These are phyloP conservation scores for Parauchenoglanis punctatus DNA, from an alignment of 2,797 vertebrate genomes.

Conservation along the genomic window DNA sequence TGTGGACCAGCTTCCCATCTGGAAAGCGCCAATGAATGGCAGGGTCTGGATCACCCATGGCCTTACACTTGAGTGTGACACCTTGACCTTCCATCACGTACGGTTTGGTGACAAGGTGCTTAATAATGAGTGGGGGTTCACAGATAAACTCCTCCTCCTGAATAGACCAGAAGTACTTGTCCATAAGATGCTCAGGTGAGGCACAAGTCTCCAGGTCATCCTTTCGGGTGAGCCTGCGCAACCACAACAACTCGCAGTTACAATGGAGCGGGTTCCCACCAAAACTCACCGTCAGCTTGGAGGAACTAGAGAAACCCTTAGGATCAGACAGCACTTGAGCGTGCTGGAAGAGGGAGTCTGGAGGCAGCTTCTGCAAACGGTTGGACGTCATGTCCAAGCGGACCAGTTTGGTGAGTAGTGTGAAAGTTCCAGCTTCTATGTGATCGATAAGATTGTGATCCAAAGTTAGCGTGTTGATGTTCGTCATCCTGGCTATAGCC, in stretches of 20 bases:
- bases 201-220: conserved; percentile 93
- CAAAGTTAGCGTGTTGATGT: conserved; percentile 89
- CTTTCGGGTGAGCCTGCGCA: conserved; percentile 84
- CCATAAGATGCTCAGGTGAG: conserved; percentile 88
- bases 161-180: conserved; percentile 94
- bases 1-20: conserved; percentile 89
- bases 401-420: conserved; percentile 87
- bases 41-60: conserved; percentile 88
- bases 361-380: conserved; percentile 89
- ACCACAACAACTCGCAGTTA: conserved; percentile 93
- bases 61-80: conserved; percentile 86
- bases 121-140: conserved; percentile 87
- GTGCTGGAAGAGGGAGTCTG: conserved; percentile 87
- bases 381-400: conserved; percentile 94
- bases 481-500: conserved; percentile 90
- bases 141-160: conserved; percentile 94
- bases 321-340: conserved; percentile 80
- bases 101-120: conserved; percentile 77
- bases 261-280: conserved; percentile 93
- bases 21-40: conserved; percentile 90
- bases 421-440: conserved; percentile 87
- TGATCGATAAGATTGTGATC: conserved; percentile 95
- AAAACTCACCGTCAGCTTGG: conserved; percentile 85
- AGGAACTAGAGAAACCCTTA: conserved; percentile 74
- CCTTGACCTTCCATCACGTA: conserved; percentile 90